Percentiles rank a stretch among this genome's conserved stretches.
phyloP scores from a whole-genome alignment of 2,797 vertebrate species.

The Melanotaenia trifasciata region DNA sequence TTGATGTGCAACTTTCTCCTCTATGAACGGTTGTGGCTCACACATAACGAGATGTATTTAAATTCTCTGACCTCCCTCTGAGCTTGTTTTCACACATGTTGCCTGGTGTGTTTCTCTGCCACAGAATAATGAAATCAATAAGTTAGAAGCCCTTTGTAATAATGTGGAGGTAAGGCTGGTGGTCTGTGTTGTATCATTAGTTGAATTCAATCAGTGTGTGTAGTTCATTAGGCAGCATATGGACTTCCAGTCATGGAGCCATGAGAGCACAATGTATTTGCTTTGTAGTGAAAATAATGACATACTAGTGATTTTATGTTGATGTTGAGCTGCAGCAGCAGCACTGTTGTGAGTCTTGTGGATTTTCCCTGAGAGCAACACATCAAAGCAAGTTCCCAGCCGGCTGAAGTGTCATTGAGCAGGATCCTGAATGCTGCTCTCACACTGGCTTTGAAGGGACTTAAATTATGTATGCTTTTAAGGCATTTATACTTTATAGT shows the following conservation, averaged over 20 bases:
- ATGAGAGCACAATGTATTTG: constrained; percentile 33
- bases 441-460: constrained; percentile 1
- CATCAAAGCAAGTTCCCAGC: background rate
- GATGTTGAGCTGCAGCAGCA: constrained; percentile 1
- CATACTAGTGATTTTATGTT: constrained; percentile 18
- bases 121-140: constrained; percentile 69
- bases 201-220: constrained; percentile 57
- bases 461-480: constrained; percentile 13
- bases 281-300: constrained; percentile 27
- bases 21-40: background rate
- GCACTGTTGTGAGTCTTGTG: background rate
- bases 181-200: constrained; percentile 57
- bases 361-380: background rate
- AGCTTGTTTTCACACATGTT: constrained; percentile 23
- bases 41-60: constrained; percentile 2
- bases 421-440: background rate
- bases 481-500: background rate
- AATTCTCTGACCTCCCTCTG: background rate
- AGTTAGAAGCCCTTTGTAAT: constrained; percentile 54
- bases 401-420: constrained; percentile 9
- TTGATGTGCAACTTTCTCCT: background rate
- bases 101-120: constrained; percentile 28
- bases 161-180: constrained; percentile 56
- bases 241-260: constrained; percentile 48
- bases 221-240: constrained; percentile 64